Conservation (phyloP, 2,797 vertebrate species). For the Podarcis lilfordi region DNA sequence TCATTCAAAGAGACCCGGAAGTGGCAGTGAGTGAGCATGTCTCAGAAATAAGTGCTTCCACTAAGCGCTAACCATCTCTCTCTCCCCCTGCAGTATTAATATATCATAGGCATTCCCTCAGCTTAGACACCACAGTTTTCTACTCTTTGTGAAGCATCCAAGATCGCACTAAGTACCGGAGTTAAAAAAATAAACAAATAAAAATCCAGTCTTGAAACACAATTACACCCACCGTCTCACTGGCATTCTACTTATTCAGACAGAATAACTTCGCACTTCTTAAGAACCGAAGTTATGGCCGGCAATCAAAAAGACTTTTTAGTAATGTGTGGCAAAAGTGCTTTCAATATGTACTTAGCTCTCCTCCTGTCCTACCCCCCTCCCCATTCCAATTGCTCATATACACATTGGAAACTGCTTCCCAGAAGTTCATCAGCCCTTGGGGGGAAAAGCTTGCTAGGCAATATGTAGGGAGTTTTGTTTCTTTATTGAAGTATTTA, state of each 20-base stretch:
- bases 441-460: too few relatives aligned
- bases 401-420: background rate
- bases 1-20: background rate
- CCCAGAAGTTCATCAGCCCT: too few relatives aligned
- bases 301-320: background rate
- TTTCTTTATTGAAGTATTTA: too few relatives aligned
- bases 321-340: background rate
- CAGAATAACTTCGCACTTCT: background rate
- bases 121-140: background rate
- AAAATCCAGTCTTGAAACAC: background rate
- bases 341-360: background rate
- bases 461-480: too few relatives aligned
- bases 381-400: background rate
- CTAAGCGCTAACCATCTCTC: background rate
- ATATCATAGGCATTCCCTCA: background rate
- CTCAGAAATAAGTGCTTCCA: background rate
- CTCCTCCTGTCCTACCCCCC: background rate
- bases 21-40: background rate
- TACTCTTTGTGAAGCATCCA: background rate
- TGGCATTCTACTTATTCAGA: background rate
- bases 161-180: background rate
- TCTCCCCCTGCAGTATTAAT: background rate
- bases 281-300: background rate
- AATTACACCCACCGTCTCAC: background rate
- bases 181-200: background rate